Base-by-base conservation (phyloP, 2,888 invertebrate genomes). In the Busseola fusca region DNA sequence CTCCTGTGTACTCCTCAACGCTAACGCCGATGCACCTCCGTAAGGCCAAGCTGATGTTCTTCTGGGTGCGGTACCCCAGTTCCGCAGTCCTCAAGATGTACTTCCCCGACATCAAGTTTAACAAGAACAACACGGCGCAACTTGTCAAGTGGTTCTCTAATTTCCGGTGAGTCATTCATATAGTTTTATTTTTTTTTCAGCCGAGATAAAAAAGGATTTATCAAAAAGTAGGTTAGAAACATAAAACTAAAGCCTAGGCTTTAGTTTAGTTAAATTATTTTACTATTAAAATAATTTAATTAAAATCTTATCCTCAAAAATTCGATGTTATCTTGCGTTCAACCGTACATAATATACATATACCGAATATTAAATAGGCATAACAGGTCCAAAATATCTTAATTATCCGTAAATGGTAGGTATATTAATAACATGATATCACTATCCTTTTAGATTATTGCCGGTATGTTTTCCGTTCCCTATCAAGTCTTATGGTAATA, bases 71-170 rank as follows among this genome's bases (percentile, higher is more conserved):
- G 90, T 99, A 99, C 96, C 99, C 99, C 78, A 99, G 99, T 95
- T 99, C 99, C 80, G 98, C 99, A 90, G 98, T 99, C 87, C 98
- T 99, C 94, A 99, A 99, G 97, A 99, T 99, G 97, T 99, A 99
- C 97, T 99, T 99, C 97, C 99, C 99, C 57, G 99, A 99, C 96
- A 99, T 99, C 96, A 99, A 99, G 95, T 99, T 99, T 97, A 99
- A 99, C 97, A 99, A 99, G 96, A 99, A 99, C 97, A 99, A 99
- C 96, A 99, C 99, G 86, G 99, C 99, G 91, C 99, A 99, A 96
- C 98, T 99, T 94, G 99, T 99, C 96, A 99, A 99, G 96, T 99
- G 99, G 99, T 99, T 99, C 97, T 99, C 99, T 92, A 99, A 99
- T 95, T 99, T 99, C 97, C 97, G 99, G 99, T 99, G 94, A 97